Evolutionary conservation across 2,113 vertebrate species (phyloP), one percentile per base, ranked within the genome.

Genomic region (Oryzias celebensis): DNA sequence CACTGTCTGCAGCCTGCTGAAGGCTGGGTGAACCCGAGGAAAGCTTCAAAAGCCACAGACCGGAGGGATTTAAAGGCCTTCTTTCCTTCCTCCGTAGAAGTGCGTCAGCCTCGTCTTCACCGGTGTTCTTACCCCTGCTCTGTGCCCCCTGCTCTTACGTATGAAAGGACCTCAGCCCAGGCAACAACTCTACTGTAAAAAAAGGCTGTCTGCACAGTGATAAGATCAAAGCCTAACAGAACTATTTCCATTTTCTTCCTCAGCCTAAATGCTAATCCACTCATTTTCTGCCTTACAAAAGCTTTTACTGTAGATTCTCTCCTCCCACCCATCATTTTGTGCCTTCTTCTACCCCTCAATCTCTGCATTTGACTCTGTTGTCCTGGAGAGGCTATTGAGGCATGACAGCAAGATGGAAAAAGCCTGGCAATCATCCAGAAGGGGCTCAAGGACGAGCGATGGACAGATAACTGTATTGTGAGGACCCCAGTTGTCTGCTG

Each of bases 61-160:
- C 79, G 62, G 68, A 74, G 78, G 83, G 87, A 88, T 88, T 88
- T 88, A 87, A 73, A 46, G 73, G 77, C 86, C 87, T 89, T 87
- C 89, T 80, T 84, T 88, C 65, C 84, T 89, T 89, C 85, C 88
- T 90, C 89, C 89, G 68, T 84, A 66, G 76, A 83, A 78, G 84
- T 46, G 23, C 74, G 75, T 81, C 70, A 80, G 51, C 72, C 83
- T 62, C 52, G 62, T 71, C 58, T 60, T 73, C 68, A 14, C 62
- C 78, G 80, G 65, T 61, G 68, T 62, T 73, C 80, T 64, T 59
- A 48, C 55, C 81, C 78, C 71, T 58, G 63, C 73, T 53, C 66
- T 52, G 64, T 74, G 58, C 61, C 81, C 77, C 76, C 73, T 65
- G 65, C 16, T 28, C 65, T 48, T 69, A 64, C 52, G 77, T 42